Base-by-base conservation (phyloP, 2,888 invertebrate genomes). In the Drosophila robusta region DNA sequence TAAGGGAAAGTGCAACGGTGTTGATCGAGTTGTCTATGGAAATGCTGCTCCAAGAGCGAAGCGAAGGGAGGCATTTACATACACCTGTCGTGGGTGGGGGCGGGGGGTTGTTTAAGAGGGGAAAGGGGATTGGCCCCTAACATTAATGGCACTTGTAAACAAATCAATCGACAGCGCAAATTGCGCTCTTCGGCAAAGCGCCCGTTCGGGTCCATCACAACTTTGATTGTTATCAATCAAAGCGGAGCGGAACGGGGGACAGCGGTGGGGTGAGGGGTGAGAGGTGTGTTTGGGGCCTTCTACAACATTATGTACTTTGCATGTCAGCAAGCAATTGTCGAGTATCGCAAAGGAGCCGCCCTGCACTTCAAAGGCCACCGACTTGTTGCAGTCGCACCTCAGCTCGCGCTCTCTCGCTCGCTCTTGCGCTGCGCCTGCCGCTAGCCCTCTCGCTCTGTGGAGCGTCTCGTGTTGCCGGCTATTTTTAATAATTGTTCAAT, bases 261-360 rank as follows among this genome's bases (percentile, higher is more conserved):
- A 1, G 26, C 1, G 22, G 11, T 4, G 11, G 11, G 5, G 18
- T 0, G 18, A 1, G 34, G 26, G 18, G 26, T 5, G 34, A 58
- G n/a, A n/a, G 8, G 14, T 4, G 0, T 22, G 51, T 61, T 36
- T 18, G 46, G 52, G 58, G 45, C 24, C 60, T 7, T 7, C 36
- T 29, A 80, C 70, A 52, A 81, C 88, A 81, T 89, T 83, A 80
- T 90, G 90, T 90, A 89, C 90, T 90, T 90, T 90, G 90, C 90
- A 90, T 90, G 89, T 90, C 88, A 85, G 89, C 82, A 85, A 78
- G 68, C 82, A 90, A 90, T 90, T 90, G 90, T 57, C 81, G 24
- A 34, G 52, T 32, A 18, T 41, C 51, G 51, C 51, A 67, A 71
- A 81, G 70, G 51, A 61, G 72, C 81, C 80, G 84, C 70, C 63